Base-by-base conservation (phyloP, 2,888 invertebrate genomes). In the Deilephila elpenor region DNA sequence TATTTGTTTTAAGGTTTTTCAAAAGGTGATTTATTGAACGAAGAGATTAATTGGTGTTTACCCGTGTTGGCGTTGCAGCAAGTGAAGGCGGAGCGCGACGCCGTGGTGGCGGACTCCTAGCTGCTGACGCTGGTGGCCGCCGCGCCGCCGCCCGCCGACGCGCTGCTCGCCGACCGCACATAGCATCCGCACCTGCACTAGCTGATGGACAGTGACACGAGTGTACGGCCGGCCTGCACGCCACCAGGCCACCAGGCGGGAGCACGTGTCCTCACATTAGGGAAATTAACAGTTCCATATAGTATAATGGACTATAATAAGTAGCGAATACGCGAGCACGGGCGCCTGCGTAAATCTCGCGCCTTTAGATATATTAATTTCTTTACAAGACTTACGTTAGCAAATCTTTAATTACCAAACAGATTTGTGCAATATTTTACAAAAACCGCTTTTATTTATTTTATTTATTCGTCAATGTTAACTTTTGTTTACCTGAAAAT, bases 71-170 rank as follows among this genome's bases (percentile, higher is more conserved):
- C 78, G 51, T 94, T 74, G 92, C 95, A 96, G 82, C 97, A 96
- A 87, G 96, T 97, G 77, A 97, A 97, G 93, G 94, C 96, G 72
- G 97, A 97, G 88, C 96, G 96, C 75, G 96, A 96, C 75, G 95
- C 95, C 59, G 96, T 96, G 70, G 95, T 94, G 73, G 85, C 93
- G 32, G 93, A 94, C 79, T 93, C 94, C 88, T 94, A 94, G 94
- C 93, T 92, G 83, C 78, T 89, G 78, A 82, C 85, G 0, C 81
- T 91, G 82, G 88, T 90, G 88, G 86, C 84, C 75, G 51, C 72
- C 59, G 77, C 86, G 74, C 85, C 86, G 76, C 82, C 84, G 71
- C 79, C 76, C 37, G 78, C 29, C 53, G 32, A n/a, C 20, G 34
- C 25, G 8, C 19, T 72, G 53, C 7, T 59, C 32, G 17, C n/a